Evolutionary conservation across 2,113 vertebrate species (phyloP).

Genomic region (Aspidoscelis tigris): DNA sequence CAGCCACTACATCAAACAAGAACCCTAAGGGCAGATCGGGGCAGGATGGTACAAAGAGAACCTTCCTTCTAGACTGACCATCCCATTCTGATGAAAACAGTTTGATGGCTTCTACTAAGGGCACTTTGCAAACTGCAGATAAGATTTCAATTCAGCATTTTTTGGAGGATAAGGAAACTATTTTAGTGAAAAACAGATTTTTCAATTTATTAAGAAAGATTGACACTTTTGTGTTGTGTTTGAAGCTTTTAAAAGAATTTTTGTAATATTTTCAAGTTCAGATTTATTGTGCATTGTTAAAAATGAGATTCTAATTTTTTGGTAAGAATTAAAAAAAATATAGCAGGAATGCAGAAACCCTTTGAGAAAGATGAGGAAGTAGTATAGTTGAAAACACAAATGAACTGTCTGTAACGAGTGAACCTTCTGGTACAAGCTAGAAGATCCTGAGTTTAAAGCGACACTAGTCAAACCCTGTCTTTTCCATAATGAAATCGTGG

Average conservation of each 20-base stretch:
- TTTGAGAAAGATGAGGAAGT: slow-evolving; percentile 72
- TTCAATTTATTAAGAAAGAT: slow-evolving; percentile 86
- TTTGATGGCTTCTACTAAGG: slow-evolving; percentile 66
- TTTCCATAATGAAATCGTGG: slow-evolving; percentile 67
- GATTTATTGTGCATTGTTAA: slow-evolving; percentile 86
- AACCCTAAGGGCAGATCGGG: slow-evolving; percentile 80
- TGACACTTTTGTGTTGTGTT: slow-evolving; percentile 96
- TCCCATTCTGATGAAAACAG: slow-evolving; percentile 55
- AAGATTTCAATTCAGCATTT: slow-evolving; percentile 78
- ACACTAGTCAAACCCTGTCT: slow-evolving; percentile 77
- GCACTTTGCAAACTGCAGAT: slow-evolving; percentile 77
- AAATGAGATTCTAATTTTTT: slow-evolving; percentile 86
- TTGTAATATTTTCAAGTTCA: slow-evolving; percentile 87
- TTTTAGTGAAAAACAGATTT: slow-evolving; percentile 75
- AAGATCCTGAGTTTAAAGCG: slow-evolving; percentile 76
- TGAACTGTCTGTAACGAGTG: slow-evolving; percentile 79
- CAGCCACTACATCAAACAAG: slow-evolving; percentile 97
- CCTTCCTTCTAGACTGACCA: slow-evolving; percentile 70
- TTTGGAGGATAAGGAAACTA: slow-evolving; percentile 75
- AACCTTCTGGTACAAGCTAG: slow-evolving; percentile 84
- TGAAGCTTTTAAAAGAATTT: slow-evolving; percentile 91
- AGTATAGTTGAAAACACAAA: slow-evolving; percentile 77
- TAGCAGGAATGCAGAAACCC: slow-evolving; percentile 78
- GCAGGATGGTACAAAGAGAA: slow-evolving; percentile 52
- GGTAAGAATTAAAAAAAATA: slow-evolving; percentile 80